Conservation (phyloP, 2,797 vertebrate genomes). For the Semaprochilodus insignis region DNA sequence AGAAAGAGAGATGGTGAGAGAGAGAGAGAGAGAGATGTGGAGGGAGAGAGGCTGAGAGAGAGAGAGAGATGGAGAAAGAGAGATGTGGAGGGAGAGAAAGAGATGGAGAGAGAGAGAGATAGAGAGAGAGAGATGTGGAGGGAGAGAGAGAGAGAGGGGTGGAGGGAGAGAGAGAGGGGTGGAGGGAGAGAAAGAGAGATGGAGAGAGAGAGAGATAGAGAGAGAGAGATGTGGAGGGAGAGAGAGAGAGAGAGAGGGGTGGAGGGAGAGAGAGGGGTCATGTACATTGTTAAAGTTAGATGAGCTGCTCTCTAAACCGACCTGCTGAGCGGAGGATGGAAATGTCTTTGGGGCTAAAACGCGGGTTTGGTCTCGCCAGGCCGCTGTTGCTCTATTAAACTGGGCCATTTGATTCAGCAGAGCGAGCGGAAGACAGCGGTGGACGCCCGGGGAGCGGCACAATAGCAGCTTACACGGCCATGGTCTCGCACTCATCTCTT, state of each 20-base stretch:
- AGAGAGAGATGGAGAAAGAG: too few relatives aligned
- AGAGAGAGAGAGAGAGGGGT: neutral
- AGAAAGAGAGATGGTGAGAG: too few relatives aligned
- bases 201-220: too few relatives aligned
- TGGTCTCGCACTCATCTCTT: neutral
- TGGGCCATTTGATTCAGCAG: slow-evolving; percentile 32
- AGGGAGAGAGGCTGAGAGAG: neutral
- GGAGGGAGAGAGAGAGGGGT: too few relatives aligned
- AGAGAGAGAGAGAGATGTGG: too few relatives aligned
- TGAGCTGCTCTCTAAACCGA: slow-evolving; percentile 31
- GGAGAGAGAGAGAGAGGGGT: neutral
- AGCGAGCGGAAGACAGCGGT: slow-evolving; percentile 2
- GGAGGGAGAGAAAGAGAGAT: too few relatives aligned
- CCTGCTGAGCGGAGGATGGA: slow-evolving; percentile 29
- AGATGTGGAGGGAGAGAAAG: too few relatives aligned
- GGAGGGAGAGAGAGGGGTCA: slow-evolving; percentile 4
- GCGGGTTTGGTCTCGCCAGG: neutral
- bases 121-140: too few relatives aligned
- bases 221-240: slow-evolving; percentile 16
- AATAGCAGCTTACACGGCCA: slow-evolving; percentile 20
- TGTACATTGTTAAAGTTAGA: slow-evolving; percentile 14
- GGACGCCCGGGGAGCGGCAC: neutral
- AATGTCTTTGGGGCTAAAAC: slow-evolving; percentile 30
- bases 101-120: too few relatives aligned
- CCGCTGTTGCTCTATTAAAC: slow-evolving; percentile 38